These are phyloP conservation scores for Amphiprion clarkii DNA, from an alignment of 2,797 vertebrate genomes.

Conservation along the genomic window DNA sequence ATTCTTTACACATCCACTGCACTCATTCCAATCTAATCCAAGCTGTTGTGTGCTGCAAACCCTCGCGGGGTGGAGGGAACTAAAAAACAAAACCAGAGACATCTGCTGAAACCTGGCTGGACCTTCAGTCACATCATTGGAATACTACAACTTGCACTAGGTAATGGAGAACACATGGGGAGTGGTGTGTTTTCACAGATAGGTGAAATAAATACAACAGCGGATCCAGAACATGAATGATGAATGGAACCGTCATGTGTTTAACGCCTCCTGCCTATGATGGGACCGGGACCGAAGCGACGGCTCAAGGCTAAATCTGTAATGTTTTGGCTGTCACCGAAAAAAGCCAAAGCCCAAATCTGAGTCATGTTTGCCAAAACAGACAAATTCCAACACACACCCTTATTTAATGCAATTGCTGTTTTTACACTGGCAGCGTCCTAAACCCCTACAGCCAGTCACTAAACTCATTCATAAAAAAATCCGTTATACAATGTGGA, in stretches of 20 bases:
- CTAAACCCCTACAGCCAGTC: background rate
- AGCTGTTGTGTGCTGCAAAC: constrained; percentile 55
- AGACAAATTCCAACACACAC: constrained; percentile 26
- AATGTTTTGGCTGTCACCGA: constrained; percentile 27
- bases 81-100: constrained; percentile 66
- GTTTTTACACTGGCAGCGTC: constrained; percentile 23
- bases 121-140: constrained; percentile 60
- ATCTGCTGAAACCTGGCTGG: constrained; percentile 66
- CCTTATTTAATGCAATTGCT: constrained; percentile 18
- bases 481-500: background rate
- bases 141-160: constrained; percentile 52
- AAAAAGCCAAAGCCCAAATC: constrained; percentile 22
- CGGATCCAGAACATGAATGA: constrained; percentile 34
- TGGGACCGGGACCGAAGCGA: constrained; percentile 25
- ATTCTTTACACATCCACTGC: constrained; percentile 23
- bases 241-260: constrained; percentile 25
- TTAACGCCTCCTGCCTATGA: constrained; percentile 15
- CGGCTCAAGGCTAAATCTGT: constrained; percentile 23
- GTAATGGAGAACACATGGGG: constrained; percentile 70
- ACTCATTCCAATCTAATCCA: constrained; percentile 56
- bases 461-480: background rate
- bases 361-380: constrained; percentile 53
- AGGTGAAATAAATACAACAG: constrained; percentile 51
- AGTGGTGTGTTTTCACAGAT: constrained; percentile 49
- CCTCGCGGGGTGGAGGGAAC: constrained; percentile 34